phyloP scores from a whole-genome alignment of 1,140 invertebrate species.

The Drosophila baimaii region DNA sequence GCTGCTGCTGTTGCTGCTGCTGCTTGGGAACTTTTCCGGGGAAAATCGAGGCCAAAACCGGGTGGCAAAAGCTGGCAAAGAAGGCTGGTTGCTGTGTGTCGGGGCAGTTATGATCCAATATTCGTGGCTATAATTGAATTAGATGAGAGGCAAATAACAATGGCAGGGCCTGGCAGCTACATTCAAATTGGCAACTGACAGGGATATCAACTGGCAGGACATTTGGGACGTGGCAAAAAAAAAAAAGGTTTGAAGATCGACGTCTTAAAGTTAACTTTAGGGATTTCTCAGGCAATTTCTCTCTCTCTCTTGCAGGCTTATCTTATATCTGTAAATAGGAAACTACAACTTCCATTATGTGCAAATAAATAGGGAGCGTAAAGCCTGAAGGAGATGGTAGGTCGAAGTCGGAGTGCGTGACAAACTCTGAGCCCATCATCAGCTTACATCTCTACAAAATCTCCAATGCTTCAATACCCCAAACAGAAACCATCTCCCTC shows the following conservation, averaged over 20 bases:
- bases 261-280: background rate
- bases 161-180: constrained; percentile 39
- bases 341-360: background rate
- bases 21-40: constrained; percentile 8
- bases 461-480: constrained; percentile 19
- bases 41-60: background rate
- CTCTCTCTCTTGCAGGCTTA: no score
- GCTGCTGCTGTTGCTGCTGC: no score
- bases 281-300: no score
- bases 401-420: no score
- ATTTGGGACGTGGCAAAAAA: background rate
- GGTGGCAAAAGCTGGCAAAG: background rate
- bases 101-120: constrained; percentile 53
- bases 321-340: background rate
- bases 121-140: constrained; percentile 57
- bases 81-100: constrained; percentile 8
- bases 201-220: constrained; percentile 16
- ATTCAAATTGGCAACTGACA: constrained; percentile 43
- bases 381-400: background rate
- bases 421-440: background rate
- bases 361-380: background rate
- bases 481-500: no score
- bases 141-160: constrained; percentile 45
- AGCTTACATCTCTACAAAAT: constrained; percentile 6
- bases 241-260: background rate